Evolutionary conservation across 2,113 vertebrate genomes (phyloP).

Genomic region (Myotis yumanensis): DNA sequence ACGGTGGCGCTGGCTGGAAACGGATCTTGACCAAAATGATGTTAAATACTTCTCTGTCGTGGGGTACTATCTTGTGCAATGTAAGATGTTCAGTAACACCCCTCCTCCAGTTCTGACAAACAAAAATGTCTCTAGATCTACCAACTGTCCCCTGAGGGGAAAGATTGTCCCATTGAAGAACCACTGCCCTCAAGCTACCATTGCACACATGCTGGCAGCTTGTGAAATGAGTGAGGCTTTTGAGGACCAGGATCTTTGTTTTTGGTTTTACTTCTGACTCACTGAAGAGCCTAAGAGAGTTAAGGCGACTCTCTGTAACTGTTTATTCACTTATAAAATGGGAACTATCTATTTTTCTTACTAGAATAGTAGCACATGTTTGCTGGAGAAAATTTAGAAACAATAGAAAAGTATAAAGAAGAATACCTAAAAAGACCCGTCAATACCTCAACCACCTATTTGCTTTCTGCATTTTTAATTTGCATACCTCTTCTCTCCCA

Average conservation of each 20-base stretch:
- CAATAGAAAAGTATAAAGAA: slow-evolving; percentile 11
- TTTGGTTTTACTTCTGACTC: slow-evolving; percentile 49
- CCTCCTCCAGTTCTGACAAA: not conserved
- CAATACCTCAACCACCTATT: not conserved
- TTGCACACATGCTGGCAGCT: not conserved
- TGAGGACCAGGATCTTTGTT: not conserved
- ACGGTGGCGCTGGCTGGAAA: too few relatives aligned
- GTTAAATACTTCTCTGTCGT: not conserved
- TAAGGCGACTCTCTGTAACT: not conserved
- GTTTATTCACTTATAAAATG: not conserved
- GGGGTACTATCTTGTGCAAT: not conserved
- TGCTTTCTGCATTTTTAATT: slow-evolving; percentile 47
- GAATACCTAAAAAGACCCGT: slow-evolving; percentile 13
- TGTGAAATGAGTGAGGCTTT: not conserved
- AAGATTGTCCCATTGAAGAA: slow-evolving; percentile 12
- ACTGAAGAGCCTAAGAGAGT: not conserved
- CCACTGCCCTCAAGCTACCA: not conserved
- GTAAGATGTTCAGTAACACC: not conserved
- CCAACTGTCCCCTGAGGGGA: not conserved
- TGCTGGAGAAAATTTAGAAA: slow-evolving; percentile 46
- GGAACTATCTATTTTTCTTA: not conserved
- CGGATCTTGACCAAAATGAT: not conserved
- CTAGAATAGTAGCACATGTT: slow-evolving; percentile 44
- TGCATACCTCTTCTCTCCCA: not conserved
- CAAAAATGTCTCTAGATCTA: slow-evolving; percentile 5